Conservation (phyloP, 2,888 invertebrate genomes). For the Chaitophorus viminalis region DNA sequence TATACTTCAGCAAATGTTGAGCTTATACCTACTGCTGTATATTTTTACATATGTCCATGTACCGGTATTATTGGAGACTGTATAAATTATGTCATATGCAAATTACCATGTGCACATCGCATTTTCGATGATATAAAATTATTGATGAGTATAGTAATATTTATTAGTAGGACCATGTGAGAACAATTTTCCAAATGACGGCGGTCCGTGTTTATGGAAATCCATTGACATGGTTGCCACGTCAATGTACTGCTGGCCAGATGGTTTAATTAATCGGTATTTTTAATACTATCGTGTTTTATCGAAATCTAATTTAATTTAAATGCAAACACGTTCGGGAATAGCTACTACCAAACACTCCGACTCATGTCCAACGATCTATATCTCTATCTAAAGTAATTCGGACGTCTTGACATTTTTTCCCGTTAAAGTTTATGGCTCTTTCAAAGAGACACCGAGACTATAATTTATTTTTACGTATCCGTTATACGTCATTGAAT, state of each 20-base stretch:
- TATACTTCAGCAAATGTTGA: not conserved
- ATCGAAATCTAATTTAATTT: not conserved
- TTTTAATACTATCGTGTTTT: not conserved
- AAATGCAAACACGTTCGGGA: not conserved
- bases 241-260: not conserved
- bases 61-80: not conserved
- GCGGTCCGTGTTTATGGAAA: not conserved
- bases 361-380: not conserved
- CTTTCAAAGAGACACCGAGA: not conserved
- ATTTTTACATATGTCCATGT: not conserved
- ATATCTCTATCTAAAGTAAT: not conserved
- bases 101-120: not conserved
- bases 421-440: not conserved
- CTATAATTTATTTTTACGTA: too few species aligned
- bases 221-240: not conserved
- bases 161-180: not conserved
- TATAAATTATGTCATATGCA: constrained; percentile 18
- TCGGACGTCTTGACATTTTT: not conserved
- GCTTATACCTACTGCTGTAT: not conserved
- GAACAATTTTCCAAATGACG: not conserved
- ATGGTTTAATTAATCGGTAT: not conserved
- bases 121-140: not conserved
- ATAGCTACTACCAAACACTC: not conserved
- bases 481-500: too few species aligned
- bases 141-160: not conserved